phyloP scores from a whole-genome alignment of 2,888 invertebrate genomes.

The Tipula helvola region DNA sequence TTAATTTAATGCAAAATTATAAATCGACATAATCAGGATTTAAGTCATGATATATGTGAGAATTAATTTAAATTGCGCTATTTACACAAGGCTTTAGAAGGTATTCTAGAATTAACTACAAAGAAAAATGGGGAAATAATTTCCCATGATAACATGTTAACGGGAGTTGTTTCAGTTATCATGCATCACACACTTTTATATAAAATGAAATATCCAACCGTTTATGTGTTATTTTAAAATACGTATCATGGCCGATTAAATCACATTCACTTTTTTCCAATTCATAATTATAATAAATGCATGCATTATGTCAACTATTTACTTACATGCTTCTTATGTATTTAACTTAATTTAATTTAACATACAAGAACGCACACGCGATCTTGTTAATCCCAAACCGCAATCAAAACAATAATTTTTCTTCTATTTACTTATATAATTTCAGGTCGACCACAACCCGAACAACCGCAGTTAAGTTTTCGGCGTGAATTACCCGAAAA shows the following conservation, averaged over 20 bases:
- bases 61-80: background rate
- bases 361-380: background rate
- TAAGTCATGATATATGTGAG: constrained; percentile 4
- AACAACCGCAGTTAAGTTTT: constrained; percentile 25
- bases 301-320: background rate
- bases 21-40: background rate
- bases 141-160: background rate
- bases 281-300: background rate
- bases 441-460: constrained; percentile 28
- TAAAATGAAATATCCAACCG: background rate
- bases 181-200: background rate
- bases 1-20: background rate
- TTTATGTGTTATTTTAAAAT: background rate
- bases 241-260: background rate
- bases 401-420: too few species aligned
- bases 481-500: constrained; percentile 52
- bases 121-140: background rate
- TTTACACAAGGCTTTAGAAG: background rate
- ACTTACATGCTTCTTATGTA: background rate
- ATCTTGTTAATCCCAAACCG: background rate
- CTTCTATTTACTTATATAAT: background rate
- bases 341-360: background rate
- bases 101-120: background rate
- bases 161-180: background rate
- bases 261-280: background rate